Percentiles rank a stretch among this genome's conserved stretches.
Evolutionary conservation across 2,113 vertebrate genomes (phyloP).

Genomic region (Oophaga pumilio): DNA sequence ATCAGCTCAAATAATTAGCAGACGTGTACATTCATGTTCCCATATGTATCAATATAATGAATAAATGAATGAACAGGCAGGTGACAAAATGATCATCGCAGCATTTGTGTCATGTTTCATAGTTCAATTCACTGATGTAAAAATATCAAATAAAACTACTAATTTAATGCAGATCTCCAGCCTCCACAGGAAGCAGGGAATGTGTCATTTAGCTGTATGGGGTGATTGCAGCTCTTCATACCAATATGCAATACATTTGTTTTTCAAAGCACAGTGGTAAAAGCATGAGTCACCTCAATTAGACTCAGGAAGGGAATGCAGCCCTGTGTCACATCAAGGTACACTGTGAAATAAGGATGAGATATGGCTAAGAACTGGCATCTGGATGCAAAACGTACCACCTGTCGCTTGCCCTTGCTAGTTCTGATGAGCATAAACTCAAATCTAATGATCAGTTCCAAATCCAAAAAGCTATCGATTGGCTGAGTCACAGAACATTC

Average conservation of each 20-base stretch:
- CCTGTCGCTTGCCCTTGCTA: not conserved
- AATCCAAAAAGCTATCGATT: not conserved
- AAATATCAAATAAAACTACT: constrained; percentile 43
- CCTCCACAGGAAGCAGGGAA: constrained; percentile 40
- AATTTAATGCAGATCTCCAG: constrained; percentile 51
- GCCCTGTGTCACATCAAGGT: constrained; percentile 43
- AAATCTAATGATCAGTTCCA: not conserved
- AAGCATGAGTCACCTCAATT: constrained; percentile 54
- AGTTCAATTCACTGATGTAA: constrained; percentile 20
- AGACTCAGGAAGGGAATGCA: constrained; percentile 31
- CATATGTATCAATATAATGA: not conserved
- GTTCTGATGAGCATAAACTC: not conserved
- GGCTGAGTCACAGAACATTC: not conserved
- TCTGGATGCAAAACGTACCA: not conserved
- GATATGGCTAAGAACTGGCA: constrained; percentile 1
- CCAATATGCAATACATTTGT: constrained; percentile 32
- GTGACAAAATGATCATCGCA: constrained; percentile 12
- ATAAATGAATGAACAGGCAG: not conserved
- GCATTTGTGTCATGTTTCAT: constrained; percentile 10
- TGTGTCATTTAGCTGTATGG: constrained; percentile 39
- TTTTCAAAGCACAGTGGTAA: constrained; percentile 49
- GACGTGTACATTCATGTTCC: not conserved
- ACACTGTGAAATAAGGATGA: constrained; percentile 20
- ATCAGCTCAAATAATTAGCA: constrained; percentile 4
- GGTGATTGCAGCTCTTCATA: constrained; percentile 54